Percentiles rank a stretch among this genome's conserved stretches.
Evolutionary conservation across 2,797 vertebrate genomes (phyloP).

Genomic region (Propithecus perrieri): DNA sequence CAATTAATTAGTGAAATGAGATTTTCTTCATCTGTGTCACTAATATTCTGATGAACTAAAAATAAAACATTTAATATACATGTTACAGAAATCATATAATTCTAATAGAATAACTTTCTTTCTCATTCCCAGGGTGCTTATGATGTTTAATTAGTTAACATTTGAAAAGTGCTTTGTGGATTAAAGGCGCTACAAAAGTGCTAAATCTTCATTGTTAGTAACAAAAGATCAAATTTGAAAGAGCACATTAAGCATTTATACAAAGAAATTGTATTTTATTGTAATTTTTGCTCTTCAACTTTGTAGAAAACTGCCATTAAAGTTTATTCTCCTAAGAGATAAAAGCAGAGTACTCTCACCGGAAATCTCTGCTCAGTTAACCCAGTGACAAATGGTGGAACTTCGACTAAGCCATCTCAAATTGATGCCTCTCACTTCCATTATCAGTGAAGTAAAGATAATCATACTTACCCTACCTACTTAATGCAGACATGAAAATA

Average conservation of each 20-base stretch:
- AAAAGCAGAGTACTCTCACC: constrained; percentile 56
- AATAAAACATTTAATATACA: constrained; percentile 69
- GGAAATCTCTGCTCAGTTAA: constrained; percentile 49
- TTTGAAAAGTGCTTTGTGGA: constrained; percentile 72
- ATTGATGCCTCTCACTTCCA: constrained; percentile 44
- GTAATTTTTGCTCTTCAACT: constrained; percentile 69
- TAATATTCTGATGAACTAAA: constrained; percentile 64
- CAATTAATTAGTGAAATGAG: constrained; percentile 67
- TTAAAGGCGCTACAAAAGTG: constrained; percentile 65
- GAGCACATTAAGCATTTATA: constrained; percentile 69
- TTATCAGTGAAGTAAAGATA: constrained; percentile 28
- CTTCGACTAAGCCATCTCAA: constrained; percentile 42
- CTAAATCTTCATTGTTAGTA: constrained; percentile 74
- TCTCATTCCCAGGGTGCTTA: constrained; percentile 59
- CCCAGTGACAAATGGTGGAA: background rate
- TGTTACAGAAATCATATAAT: constrained; percentile 58
- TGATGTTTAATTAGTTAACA: constrained; percentile 78
- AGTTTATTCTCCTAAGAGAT: constrained; percentile 62
- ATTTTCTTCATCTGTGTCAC: constrained; percentile 63
- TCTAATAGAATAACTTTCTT: constrained; percentile 61
- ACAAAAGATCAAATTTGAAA: constrained; percentile 75
- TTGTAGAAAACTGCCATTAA: constrained; percentile 66
- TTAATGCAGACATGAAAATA: constrained; percentile 41
- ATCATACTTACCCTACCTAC: constrained; percentile 23
- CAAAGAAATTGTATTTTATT: constrained; percentile 72